Base-by-base conservation (phyloP, 2,113 vertebrate genomes). In the Cyanoderma ruficeps region DNA sequence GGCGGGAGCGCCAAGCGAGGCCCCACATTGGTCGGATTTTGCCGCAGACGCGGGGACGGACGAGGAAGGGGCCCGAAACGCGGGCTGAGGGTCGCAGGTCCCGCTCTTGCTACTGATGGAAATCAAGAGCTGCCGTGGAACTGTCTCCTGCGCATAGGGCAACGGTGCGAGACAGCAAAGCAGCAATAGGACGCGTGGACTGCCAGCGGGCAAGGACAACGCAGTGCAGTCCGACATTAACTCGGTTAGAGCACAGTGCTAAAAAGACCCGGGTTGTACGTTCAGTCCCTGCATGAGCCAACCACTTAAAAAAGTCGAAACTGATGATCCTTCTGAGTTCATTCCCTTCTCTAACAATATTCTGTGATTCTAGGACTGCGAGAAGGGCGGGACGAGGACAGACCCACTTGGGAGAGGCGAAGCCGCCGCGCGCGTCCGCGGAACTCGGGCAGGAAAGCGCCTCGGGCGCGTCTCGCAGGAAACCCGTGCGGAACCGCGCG, bases 1-100 rank as follows among this genome's bases (percentile, higher is more conserved):
- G 70, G 83, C 37, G 35, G 50, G 2, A 19, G 33, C 10, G 10
- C 18, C 11, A 5, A 28, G 28, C 5, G 5, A 9, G 24, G 16
- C 4, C 4, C 1, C 8, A 13, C 50, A 95, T 96, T 94, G 94
- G 94, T 19, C 15, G 15, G 47, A 94, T 94, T 96, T 95, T 96
- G 86, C 86, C 95, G 95, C 95, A 96, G 94, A 82, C 9, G 60
- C 60, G 19, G 33, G 65, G 41, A 28, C 60, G 28, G 55, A 53
- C 20, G n/a, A 23, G 44, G 18, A 57, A n/a, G 8, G 37, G 19
- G 13, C 21, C 25, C 23, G 8, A n/a, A 61, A 53, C 1, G 19
- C 1, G 33, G 39, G 9, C 28, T 8, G 8, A 15, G 22, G 14
- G 9, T 8, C 3, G 27, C 37, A 10, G 11, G 11, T 12, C 6